Percentiles rank a stretch among this genome's conserved stretches.
phyloP scores from a whole-genome alignment of 2,888 invertebrate species.

The Cheilosia vulpina region DNA sequence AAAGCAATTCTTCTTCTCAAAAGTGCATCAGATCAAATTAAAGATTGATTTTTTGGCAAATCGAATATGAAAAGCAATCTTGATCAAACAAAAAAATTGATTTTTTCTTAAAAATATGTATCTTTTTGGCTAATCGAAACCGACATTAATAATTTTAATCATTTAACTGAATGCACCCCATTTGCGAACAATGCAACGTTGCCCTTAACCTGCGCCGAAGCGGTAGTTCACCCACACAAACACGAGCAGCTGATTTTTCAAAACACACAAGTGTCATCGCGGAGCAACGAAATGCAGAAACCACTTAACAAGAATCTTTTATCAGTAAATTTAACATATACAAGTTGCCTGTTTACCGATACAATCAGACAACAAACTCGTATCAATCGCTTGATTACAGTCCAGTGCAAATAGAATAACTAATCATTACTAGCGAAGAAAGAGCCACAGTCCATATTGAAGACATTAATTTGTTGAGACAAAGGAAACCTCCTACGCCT shows the following conservation, averaged over 20 bases:
- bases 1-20: no score
- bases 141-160: no score
- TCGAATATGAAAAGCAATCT: no score
- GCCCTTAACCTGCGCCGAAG: constrained; percentile 1
- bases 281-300: constrained; percentile 53
- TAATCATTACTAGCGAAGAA: constrained; percentile 39
- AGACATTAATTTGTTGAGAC: constrained; percentile 43
- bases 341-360: constrained; percentile 20
- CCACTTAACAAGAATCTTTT: constrained; percentile 52
- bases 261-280: constrained; percentile 57
- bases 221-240: constrained; percentile 32
- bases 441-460: neutral
- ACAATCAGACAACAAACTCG: neutral
- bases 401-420: constrained; percentile 11
- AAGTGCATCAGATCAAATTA: no score
- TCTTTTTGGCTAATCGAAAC: no score
- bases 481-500: constrained; percentile 50
- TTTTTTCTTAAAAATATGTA: no score
- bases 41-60: no score
- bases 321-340: constrained; percentile 36
- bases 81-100: no score
- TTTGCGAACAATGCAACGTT: neutral
- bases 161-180: neutral
- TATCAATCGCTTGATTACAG: neutral
- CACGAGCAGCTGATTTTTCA: constrained; percentile 48